Percentiles rank a stretch among this genome's conserved stretches.
Evolutionary conservation across 2,888 invertebrate species (phyloP).

Genomic region (Perizoma flavofasciatum): DNA sequence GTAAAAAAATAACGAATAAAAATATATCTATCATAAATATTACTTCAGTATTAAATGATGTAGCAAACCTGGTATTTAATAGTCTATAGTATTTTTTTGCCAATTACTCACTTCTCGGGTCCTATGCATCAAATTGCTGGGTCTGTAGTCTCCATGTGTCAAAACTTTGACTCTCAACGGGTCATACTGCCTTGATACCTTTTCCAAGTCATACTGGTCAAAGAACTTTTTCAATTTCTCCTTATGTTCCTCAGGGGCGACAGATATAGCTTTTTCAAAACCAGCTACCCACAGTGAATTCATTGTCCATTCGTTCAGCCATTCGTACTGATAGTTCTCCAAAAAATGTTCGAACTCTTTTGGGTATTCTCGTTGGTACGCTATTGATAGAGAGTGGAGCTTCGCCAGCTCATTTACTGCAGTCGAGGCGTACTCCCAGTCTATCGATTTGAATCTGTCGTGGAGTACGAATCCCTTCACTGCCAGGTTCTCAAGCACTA

Average conservation of each 20-base stretch:
- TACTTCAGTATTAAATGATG: too few species aligned
- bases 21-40: too few species aligned
- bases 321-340: constrained; percentile 9
- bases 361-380: constrained; percentile 48
- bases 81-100: too few species aligned
- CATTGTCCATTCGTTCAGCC: constrained; percentile 11
- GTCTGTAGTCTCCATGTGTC: constrained; percentile 53
- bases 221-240: constrained; percentile 13
- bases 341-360: constrained; percentile 40
- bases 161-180: constrained; percentile 16
- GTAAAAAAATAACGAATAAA: too few species aligned
- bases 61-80: too few species aligned
- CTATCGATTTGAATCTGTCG: constrained; percentile 48
- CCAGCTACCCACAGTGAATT: constrained; percentile 14
- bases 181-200: constrained; percentile 35
- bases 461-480: constrained; percentile 44
- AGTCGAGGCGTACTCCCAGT: constrained; percentile 48
- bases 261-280: constrained; percentile 7
- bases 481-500: constrained; percentile 47
- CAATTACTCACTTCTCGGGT: constrained; percentile 29
- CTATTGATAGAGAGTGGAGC: constrained; percentile 59
- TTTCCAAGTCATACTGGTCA: constrained; percentile 8
- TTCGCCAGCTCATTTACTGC: constrained; percentile 50
- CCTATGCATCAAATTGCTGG: constrained; percentile 51
- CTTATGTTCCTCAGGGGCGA: constrained; percentile 8